A percentile compares a stretch with the other conserved stretches of the same genome.
These are phyloP conservation scores for Artibeus jamaicensis DNA, from an alignment of 2,797 vertebrate genomes.

Conservation along the genomic window DNA sequence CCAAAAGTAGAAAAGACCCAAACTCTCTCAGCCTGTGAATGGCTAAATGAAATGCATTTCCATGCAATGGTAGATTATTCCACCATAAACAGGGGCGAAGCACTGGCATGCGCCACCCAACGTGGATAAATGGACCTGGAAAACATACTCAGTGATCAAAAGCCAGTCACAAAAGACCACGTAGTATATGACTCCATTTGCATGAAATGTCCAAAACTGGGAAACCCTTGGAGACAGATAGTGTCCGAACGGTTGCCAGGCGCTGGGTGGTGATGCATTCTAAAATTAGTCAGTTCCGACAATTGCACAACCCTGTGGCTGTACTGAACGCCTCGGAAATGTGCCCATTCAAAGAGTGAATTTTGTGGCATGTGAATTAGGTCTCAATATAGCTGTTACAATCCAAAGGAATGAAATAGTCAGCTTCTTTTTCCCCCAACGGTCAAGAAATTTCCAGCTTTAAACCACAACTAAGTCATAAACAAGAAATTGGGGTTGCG, in stretches of 20 bases:
- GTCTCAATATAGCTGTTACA: constrained; percentile 17
- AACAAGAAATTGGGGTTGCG: constrained; percentile 14
- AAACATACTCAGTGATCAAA: neutral
- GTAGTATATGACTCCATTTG: neutral
- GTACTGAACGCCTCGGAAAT: neutral
- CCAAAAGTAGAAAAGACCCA: neutral
- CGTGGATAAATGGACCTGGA: neutral
- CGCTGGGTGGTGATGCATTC: neutral
- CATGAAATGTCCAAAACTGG: neutral
- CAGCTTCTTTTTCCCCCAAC: neutral
- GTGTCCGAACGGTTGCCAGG: neutral
- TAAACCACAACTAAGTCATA: constrained; percentile 42
- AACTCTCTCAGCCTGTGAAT: neutral
- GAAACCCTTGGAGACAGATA: neutral
- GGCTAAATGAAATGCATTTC: neutral
- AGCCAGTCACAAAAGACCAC: neutral
- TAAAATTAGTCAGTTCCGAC: neutral
- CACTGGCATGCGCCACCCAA: neutral
- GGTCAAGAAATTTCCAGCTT: constrained; percentile 30
- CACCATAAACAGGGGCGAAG: neutral
- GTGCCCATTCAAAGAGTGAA: neutral
- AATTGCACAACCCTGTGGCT: neutral
- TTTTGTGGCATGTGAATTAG: neutral
- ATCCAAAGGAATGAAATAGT: constrained; percentile 40
- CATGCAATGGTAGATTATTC: neutral